phyloP scores from a whole-genome alignment of 2,113 vertebrate species.

The Entomyzon cyanotis region DNA sequence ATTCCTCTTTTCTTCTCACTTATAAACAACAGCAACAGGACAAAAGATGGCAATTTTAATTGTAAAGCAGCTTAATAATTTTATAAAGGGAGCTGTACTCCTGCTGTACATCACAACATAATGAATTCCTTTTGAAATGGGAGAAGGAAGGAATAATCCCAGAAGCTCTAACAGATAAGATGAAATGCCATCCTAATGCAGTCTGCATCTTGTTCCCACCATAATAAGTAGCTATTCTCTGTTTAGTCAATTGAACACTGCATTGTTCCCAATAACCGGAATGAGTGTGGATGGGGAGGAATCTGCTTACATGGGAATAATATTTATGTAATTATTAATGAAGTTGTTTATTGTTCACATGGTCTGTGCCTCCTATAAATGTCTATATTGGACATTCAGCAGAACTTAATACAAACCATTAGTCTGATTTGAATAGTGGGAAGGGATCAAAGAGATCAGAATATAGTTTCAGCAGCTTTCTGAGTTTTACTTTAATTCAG shows the following conservation, averaged over 20 bases:
- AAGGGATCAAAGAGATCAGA: neutral
- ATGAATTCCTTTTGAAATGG: slow-evolving; percentile 63
- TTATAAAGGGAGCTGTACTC: slow-evolving; percentile 41
- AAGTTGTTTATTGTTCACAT: slow-evolving; percentile 41
- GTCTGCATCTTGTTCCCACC: slow-evolving; percentile 10
- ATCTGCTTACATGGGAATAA: slow-evolving; percentile 14
- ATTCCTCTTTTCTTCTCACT: slow-evolving; percentile 21
- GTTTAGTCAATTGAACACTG: neutral
- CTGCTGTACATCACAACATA: slow-evolving; percentile 37
- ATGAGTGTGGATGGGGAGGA: neutral
- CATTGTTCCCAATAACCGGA: neutral
- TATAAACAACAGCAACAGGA: slow-evolving; percentile 42
- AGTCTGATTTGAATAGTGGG: neutral
- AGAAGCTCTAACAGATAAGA: slow-evolving; percentile 49
- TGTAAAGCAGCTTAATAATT: slow-evolving; percentile 57
- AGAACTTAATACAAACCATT: slow-evolving; percentile 26
- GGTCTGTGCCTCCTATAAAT: neutral
- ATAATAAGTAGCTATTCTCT: neutral
- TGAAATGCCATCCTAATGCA: slow-evolving; percentile 56
- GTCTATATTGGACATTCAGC: neutral
- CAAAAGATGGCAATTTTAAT: slow-evolving; percentile 58
- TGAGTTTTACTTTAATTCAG: slow-evolving; percentile 13
- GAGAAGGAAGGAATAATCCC: slow-evolving; percentile 43
- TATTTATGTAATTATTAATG: slow-evolving; percentile 50
- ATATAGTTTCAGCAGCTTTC: neutral